Base-by-base conservation (phyloP, 1,140 invertebrate genomes). In the Danaus melanippus region DNA sequence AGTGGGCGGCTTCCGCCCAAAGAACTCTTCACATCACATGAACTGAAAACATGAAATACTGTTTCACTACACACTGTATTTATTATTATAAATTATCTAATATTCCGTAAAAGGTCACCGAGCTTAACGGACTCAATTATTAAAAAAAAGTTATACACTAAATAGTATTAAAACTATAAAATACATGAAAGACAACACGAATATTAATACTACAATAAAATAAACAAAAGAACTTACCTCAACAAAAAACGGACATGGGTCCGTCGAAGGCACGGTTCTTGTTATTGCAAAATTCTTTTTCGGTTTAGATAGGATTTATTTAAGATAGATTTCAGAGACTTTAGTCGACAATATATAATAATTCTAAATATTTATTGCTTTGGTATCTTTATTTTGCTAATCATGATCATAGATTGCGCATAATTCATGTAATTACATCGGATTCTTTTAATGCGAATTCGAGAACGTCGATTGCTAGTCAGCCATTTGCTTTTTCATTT, bases 401-500 rank as follows among this genome's bases (percentile, higher is more conserved):
- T 84, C 79, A 84, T 84, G 59, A 76, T 78, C 79, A 86, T 86
- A 74, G 76, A 75, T 67, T 75, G 74, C 65, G 76, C 84, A 84
- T 84, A 69, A 79, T 76, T 84, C 81, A 86, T 86, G 67, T 62
- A 79, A 84, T 84, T 77, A 84, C 69, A 80, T 83, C 70, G 77
- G 83, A 84, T 86, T 84, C 61, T 77, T 79, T 74, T 59, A 66
- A 66, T 71, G 71, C 65, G 64, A 73, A 68, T 69, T 74, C 56
- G 53, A 77, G 69, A 76, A 76, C 74, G 81, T 75, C 74, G 75
- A 74, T 77, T 81, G 76, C 64, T 72, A 74, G 76, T 79, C 82
- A 72, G 83, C 83, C 83, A 86, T 86, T 86, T 86, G 81, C 83
- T 83, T 86, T 84, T 82, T 78, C 69, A 75, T 84, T 81, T 66